Evolutionary conservation across 2,888 invertebrate species (phyloP).

Genomic region (Stenurella melanura): DNA sequence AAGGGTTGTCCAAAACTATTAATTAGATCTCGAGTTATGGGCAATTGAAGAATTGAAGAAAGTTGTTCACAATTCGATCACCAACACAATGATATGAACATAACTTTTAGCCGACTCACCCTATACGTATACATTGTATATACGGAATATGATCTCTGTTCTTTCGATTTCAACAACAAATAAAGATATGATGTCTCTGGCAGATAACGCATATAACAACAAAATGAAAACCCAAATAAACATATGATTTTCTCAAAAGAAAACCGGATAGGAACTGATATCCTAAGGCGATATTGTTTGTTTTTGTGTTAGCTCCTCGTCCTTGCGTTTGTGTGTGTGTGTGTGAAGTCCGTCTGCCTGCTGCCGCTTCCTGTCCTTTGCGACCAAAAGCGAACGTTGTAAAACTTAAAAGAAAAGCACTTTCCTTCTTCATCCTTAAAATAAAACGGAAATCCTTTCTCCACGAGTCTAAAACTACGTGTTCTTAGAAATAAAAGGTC

Average conservation of each 20-base stretch:
- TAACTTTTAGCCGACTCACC: not conserved
- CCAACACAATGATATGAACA: no score
- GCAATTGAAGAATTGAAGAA: no score
- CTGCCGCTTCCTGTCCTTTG: constrained; percentile 31
- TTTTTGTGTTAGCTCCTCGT: constrained; percentile 22
- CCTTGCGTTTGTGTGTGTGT: constrained; percentile 34
- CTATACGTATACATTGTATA: not conserved
- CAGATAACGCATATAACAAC: constrained; percentile 44
- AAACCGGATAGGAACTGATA: constrained; percentile 25
- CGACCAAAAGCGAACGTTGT: constrained; percentile 21
- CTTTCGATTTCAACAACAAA: constrained; percentile 27
- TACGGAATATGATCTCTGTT: not conserved
- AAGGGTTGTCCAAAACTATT: no score
- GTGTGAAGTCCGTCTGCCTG: constrained; percentile 35
- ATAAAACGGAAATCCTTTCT: constrained; percentile 32
- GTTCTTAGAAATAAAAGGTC: constrained; percentile 13
- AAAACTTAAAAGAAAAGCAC: constrained; percentile 40
- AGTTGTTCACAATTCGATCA: no score
- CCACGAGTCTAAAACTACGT: not conserved
- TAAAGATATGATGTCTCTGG: constrained; percentile 32
- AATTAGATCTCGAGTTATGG: no score
- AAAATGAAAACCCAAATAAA: constrained; percentile 42
- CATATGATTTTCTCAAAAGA: constrained; percentile 42
- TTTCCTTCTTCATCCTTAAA: constrained; percentile 17
- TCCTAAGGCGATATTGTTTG: constrained; percentile 18